Evolutionary conservation across 2,797 vertebrate genomes (phyloP).

Genomic region (Liasis olivaceus): DNA sequence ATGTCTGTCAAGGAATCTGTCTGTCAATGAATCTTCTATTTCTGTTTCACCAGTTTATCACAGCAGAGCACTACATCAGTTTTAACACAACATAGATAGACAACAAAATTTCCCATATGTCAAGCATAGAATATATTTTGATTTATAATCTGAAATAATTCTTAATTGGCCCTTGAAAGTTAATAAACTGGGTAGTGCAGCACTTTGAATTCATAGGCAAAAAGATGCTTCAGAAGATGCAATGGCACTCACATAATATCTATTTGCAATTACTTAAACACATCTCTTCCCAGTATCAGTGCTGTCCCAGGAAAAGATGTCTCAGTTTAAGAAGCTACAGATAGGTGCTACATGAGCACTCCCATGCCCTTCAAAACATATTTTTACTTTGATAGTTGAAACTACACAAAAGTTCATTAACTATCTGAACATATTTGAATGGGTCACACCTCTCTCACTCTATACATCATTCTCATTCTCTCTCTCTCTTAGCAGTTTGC

Average conservation of each 20-base stretch:
- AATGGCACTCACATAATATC: not conserved
- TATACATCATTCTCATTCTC: not conserved
- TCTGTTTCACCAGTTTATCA: not conserved
- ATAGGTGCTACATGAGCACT: not conserved
- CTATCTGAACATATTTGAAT: not conserved
- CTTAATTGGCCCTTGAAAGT: not conserved
- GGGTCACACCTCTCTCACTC: not conserved
- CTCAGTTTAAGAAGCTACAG: not conserved
- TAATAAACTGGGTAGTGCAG: not conserved
- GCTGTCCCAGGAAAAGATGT: not conserved
- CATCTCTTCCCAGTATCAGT: not conserved
- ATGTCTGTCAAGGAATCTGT: not conserved
- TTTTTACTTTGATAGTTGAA: not conserved
- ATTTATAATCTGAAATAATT: not conserved
- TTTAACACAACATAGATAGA: not conserved
- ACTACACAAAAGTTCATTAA: not conserved
- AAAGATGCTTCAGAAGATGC: not conserved
- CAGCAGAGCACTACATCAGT: not conserved
- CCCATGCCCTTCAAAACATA: not conserved
- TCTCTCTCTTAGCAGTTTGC: not conserved
- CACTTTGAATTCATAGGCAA: not conserved
- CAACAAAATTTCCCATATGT: not conserved
- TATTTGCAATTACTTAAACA: not conserved
- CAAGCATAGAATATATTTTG: not conserved
- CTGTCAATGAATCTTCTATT: not conserved